Evolutionary conservation across 2,797 vertebrate genomes (phyloP).

Genomic region (Bryconaethiops microstoma): DNA sequence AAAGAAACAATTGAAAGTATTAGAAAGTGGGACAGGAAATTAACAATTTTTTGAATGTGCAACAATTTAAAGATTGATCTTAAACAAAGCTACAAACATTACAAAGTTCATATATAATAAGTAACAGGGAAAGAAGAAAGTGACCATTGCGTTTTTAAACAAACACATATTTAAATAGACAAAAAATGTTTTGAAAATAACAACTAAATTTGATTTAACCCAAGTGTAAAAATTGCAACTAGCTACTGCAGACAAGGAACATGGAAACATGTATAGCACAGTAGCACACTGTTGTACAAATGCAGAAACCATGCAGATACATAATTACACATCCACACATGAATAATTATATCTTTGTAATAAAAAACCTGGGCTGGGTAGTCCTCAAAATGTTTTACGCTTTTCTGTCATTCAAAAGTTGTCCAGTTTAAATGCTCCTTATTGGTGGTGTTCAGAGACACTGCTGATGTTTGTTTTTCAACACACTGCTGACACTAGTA

Average conservation of each 20-base stretch:
- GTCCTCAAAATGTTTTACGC: no score
- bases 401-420: no score
- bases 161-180: no score
- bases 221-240: not conserved
- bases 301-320: not conserved
- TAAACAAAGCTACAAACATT: not conserved
- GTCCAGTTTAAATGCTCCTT: not conserved
- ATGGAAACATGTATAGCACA: not conserved
- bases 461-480: no score
- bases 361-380: no score
- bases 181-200: not conserved
- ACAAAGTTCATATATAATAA: not conserved
- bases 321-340: not conserved
- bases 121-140: not conserved
- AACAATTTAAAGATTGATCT: not conserved
- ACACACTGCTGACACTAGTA: no score
- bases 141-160: no score
- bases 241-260: not conserved
- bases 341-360: not conserved
- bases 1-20: conserved; percentile 52
- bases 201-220: not conserved
- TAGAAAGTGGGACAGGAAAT: not conserved
- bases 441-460: no score
- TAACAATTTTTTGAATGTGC: not conserved
- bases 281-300: no score